Conservation (phyloP, 2,888 invertebrate genomes). For the Drosophila neonasuta region DNA sequence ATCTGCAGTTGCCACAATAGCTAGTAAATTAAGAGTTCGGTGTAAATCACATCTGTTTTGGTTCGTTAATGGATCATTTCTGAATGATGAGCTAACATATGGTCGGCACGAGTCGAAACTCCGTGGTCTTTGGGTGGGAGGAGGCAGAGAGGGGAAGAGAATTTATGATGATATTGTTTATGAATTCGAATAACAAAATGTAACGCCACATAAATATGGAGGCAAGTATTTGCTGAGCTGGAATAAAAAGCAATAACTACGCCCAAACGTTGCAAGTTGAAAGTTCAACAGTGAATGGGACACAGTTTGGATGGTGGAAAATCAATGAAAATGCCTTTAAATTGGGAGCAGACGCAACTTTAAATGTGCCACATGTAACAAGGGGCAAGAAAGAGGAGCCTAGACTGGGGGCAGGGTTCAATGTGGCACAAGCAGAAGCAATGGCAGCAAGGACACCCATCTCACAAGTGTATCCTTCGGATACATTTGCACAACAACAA, state of each 20-base stretch:
- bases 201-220: constrained; percentile 69
- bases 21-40: neutral
- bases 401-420: constrained; percentile 30
- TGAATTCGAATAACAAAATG: constrained; percentile 57
- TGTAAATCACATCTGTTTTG: constrained; percentile 23
- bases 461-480: constrained; percentile 43
- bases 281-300: constrained; percentile 45
- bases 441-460: constrained; percentile 47
- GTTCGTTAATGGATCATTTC: constrained; percentile 3
- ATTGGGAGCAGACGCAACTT: constrained; percentile 14
- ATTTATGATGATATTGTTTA: constrained; percentile 55
- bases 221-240: constrained; percentile 27
- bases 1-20: too few relatives aligned
- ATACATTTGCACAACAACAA: constrained; percentile 43
- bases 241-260: neutral
- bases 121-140: neutral
- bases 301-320: constrained; percentile 20
- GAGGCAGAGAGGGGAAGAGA: neutral
- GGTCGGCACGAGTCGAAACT: constrained; percentile 57
- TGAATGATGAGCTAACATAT: constrained; percentile 18
- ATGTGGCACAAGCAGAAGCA: neutral
- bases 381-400: neutral
- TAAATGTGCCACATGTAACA: constrained; percentile 3
- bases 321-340: constrained; percentile 52
- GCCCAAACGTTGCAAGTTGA: constrained; percentile 18